Evolutionary conservation across 2,113 vertebrate genomes (phyloP), one percentile per base, ranked within the genome.

Genomic region (Eretmochelys imbricata): DNA sequence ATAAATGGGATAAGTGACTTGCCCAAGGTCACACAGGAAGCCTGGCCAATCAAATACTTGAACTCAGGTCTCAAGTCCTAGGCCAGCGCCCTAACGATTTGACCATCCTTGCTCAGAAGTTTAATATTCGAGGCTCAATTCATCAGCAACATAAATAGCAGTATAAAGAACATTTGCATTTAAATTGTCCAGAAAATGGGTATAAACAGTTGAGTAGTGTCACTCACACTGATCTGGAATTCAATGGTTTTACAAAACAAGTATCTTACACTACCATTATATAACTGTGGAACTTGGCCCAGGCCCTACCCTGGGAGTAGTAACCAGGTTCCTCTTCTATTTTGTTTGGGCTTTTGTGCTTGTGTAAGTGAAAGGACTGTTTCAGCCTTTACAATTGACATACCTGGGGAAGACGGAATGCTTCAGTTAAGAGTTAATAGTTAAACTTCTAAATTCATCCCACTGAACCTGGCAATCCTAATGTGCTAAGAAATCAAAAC

Each of bases 141-240:
- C 27, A 85, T 80, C 31, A 65, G 16, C 25, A 88, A 19, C 31
- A 78, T 65, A n/a, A 82, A 42, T 16, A 89, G 31, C 22, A 29
- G 17, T 80, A 29, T 72, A 76, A 91, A 88, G 8, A 57, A 69
- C 80, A 5, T 14, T 29, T 22, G 0, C 17, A n/a, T 38, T 9
- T n/a, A 65, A 88, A 42, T 1, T 95, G 4, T 1, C 22, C 1
- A n/a, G 20, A 80, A 4, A 83, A 29, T 49, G 4, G 4, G 8
- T 27, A 1, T 2, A n/a, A 82, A 22, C 1, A 42, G 0, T 0
- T 0, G 54, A 0, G 0, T 5, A 0, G 0, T 57, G 25, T 14
- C 0, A 35, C 35, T 14, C 14, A 0, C 0, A 0, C n/a, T 12
- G 1, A 0, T 54, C 78, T 85, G 5, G 35, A 87, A 2, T 57